Evolutionary conservation across 2,797 vertebrate genomes (phyloP), one percentile per base, ranked within the genome.

Genomic region (Netta rufina): DNA sequence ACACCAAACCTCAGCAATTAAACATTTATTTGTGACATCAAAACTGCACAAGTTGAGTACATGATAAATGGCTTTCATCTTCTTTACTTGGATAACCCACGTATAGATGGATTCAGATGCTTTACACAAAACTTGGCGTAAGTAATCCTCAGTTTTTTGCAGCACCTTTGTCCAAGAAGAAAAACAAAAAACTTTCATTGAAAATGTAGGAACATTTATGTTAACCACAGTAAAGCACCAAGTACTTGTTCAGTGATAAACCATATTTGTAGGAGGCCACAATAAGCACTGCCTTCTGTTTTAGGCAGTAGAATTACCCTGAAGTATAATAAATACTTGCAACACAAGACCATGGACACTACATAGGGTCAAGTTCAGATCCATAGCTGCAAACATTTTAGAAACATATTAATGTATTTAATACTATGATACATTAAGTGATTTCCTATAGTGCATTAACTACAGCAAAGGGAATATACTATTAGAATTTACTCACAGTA

Each of bases 61-160:
- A 25, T 99, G 99, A 96, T 99, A 99, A 91, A 99, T 99, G 22
- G 99, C 99, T 96, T 99, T 99, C 99, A 99, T 99, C 97, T 99
- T 99, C 96, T 98, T 99, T 96, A 99, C 99, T 88, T 99, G 99
- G 76, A 99, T 96, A 6, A 98, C 98, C 97, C 99, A 99, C 3
- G 98, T 97, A n/a, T 97, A 99, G 74, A 98, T 98, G 0, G 99
- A 99, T 96, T 99, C 99, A 0, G 99, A 99, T 0, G 99, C 99
- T 89, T 99, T 99, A 86, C 98, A 98, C 84, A 99, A 97, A 32
- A 99, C 99, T 93, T 99, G 99, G 96, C 98, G 98, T 91, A 99
- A 94, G 84, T 99, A 99, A 72, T 99, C 99, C 93, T 99, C 99
- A 0, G 99, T 99, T 87, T 99, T 99, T 96, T 98, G 98, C 62